These are phyloP conservation scores for Diarsia dahlii DNA, from an alignment of 2,888 invertebrate species.

Conservation along the genomic window DNA sequence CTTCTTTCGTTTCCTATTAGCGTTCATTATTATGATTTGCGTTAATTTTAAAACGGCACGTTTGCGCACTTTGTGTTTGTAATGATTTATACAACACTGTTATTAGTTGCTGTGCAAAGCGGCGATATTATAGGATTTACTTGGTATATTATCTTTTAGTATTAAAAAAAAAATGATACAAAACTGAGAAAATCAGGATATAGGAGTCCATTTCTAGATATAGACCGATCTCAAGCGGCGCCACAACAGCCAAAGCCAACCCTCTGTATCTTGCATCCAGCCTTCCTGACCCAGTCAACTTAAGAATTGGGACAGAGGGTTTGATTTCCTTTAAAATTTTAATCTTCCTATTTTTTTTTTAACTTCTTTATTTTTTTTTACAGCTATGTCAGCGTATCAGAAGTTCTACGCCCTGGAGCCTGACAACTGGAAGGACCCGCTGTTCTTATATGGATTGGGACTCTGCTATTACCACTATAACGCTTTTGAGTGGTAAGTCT, in stretches of 20 bases:
- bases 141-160: background rate
- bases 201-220: background rate
- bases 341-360: background rate
- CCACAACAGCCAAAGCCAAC: too few species aligned
- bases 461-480: constrained; percentile 99
- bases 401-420: constrained; percentile 95
- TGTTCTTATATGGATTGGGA: constrained; percentile 98
- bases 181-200: background rate
- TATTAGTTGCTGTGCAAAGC: background rate
- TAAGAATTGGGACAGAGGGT: background rate
- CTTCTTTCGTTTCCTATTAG: constrained; percentile 18
- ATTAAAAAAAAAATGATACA: too few species aligned
- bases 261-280: too few species aligned
- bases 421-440: constrained; percentile 97
- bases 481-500: constrained; percentile 97
- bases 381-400: constrained; percentile 99
- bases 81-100: constrained; percentile 23
- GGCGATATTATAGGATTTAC: background rate
- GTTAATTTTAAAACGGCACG: constrained; percentile 35
- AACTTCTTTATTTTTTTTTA: constrained; percentile 74
- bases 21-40: constrained; percentile 6
- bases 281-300: background rate
- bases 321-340: background rate
- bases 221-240: background rate
- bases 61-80: constrained; percentile 4